Conservation (phyloP, 53 echinoderm and acorn worm genomes). For the Mesocentrotus franciscanus region DNA sequence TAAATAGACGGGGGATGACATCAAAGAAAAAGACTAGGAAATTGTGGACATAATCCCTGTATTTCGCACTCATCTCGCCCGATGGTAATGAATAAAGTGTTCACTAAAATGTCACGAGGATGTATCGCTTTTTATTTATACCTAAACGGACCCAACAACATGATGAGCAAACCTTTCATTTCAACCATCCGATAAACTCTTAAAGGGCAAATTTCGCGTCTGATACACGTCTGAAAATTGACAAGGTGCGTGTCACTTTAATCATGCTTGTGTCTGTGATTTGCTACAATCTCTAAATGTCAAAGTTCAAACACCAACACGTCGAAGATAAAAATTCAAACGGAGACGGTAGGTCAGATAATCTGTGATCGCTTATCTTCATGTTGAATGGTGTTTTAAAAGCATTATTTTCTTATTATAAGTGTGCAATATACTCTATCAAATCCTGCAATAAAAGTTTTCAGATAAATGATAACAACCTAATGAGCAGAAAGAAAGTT, state of each 20-base stretch:
- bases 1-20: conserved; percentile 30
- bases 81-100: conserved; percentile 20
- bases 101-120: not conserved
- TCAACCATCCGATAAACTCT: not conserved
- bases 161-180: not conserved
- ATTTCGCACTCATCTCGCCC: not conserved
- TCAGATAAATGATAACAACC: too few relatives aligned
- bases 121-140: not conserved
- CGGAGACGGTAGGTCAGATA: too few relatives aligned
- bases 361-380: too few relatives aligned
- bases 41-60: conserved; percentile 1
- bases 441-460: too few relatives aligned
- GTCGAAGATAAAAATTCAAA: too few relatives aligned
- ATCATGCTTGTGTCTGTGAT: not conserved
- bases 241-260: not conserved
- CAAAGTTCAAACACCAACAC: not conserved
- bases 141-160: not conserved
- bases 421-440: too few relatives aligned
- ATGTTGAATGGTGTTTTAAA: too few relatives aligned
- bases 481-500: too few relatives aligned
- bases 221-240: not conserved
- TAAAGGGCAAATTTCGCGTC: not conserved
- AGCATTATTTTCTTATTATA: too few relatives aligned
- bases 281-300: not conserved
- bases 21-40: not conserved